Base-by-base conservation (phyloP, 2,113 vertebrate genomes). In the Scatophagus argus region DNA sequence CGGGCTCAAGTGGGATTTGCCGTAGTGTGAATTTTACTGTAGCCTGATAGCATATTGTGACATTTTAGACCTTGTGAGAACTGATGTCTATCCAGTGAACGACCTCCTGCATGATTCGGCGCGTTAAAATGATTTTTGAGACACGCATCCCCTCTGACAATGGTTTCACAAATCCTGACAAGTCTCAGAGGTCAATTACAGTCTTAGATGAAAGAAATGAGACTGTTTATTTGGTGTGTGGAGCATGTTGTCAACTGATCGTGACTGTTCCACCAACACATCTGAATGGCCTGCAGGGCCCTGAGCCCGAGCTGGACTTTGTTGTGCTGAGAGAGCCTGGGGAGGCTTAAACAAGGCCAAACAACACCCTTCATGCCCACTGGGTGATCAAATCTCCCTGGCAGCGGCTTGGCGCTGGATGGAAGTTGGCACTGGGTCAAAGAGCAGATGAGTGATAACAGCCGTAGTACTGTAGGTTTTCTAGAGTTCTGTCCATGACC, bases 351-450 rank as follows among this genome's bases (percentile, higher is more conserved):
- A 41, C 25, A 2, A 55, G 44, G 58, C 60, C 70, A 64, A 64
- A 68, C 66, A 49, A 47, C 43, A 21, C 44, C 66, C 67, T 65
- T 73, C 67, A 32, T 69, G 71, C 66, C 71, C 74, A 79, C 19
- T 56, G 23, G 19, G 60, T 83, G 67, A 76, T 71, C 71, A 75
- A 62, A 82, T 71, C 46, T 75, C 41, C 41, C 54, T 72, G 79
- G 79, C 79, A 72, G 39, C 12, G 19, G 46, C 63, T 74, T 77
- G 77, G 73, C 68, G 51, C 41, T 29, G 32, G 58, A 32, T 60
- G 23, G 38, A 43, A 31, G 8, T 34, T 66, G 61, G 32, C 54
- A 43, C 4, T 27, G 44, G 10, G 36, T 43, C 9, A 61, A 56
- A 27, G 46, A 29, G 8, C 55, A 43, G 25, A 67, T 12, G 23